Percentiles rank a stretch among this genome's conserved stretches.
These are phyloP conservation scores for Noctua janthe DNA, from an alignment of 2,888 invertebrate species.

Conservation along the genomic window DNA sequence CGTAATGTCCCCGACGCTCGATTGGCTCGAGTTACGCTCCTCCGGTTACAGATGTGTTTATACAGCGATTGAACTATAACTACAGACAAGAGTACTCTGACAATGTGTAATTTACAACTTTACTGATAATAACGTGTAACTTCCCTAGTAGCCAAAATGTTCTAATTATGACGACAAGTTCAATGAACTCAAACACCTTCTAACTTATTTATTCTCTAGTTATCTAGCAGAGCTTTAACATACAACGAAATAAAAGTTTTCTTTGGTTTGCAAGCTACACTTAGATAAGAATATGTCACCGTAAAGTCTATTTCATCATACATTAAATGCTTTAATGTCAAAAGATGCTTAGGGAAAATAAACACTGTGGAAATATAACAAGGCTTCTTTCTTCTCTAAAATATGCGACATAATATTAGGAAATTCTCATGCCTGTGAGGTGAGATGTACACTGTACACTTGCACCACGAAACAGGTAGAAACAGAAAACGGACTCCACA, in stretches of 20 bases:
- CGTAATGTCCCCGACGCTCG: slow-evolving; percentile 4
- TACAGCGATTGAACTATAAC: slow-evolving; percentile 41
- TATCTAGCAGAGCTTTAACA: not conserved
- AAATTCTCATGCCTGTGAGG: slow-evolving; percentile 36
- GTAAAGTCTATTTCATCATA: slow-evolving; percentile 28
- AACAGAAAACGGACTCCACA: not conserved
- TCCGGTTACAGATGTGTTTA: slow-evolving; percentile 6
- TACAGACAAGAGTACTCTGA: slow-evolving; percentile 5
- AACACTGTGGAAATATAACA: slow-evolving; percentile 56
- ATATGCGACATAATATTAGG: slow-evolving; percentile 59
- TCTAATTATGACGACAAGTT: not conserved
- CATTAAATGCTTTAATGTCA: slow-evolving; percentile 39
- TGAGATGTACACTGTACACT: slow-evolving; percentile 11
- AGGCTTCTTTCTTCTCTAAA: slow-evolving; percentile 63
- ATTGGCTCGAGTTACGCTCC: slow-evolving; percentile 20
- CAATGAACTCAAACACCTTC: not conserved
- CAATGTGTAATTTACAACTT: not conserved
- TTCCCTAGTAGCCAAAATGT: not conserved
- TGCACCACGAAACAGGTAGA: not conserved
- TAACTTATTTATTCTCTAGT: not conserved
- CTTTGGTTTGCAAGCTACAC: not conserved
- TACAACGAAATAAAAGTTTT: slow-evolving; percentile 3
- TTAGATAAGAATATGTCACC: slow-evolving; percentile 9
- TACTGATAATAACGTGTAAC: not conserved
- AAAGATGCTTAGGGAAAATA: slow-evolving; percentile 55